Base-by-base conservation (phyloP, 1,140 invertebrate genomes). In the Eurosta solidaginis region DNA sequence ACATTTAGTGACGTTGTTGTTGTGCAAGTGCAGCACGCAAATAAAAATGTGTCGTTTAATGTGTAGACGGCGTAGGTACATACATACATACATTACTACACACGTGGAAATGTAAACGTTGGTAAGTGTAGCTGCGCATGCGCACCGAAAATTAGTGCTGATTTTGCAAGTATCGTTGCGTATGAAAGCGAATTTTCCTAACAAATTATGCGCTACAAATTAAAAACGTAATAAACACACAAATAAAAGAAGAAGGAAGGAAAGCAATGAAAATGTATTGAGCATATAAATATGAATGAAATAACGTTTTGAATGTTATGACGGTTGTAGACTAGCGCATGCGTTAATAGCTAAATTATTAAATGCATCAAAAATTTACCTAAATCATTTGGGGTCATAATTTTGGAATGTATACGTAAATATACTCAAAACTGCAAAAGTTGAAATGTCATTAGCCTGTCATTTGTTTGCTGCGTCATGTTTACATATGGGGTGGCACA, bases 111-210 rank as follows among this genome's bases (percentile, higher is more conserved):
- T 40, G 59, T 17, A 9, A 10, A n/a, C 3, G 9, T 12, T 68
- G 17, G 17, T n/a, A n/a, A n/a, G 1, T 7, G 12, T 74, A 74
- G 33, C 68, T 74, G 73, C 73, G 44, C 17, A n/a, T 27, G 40
- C 25, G 44, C 73, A 33, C 4, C 44, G 44, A 29, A 40, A 74
- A 29, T 40, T 76, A 40, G 75, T 49, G 33, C n/a, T 76, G n/a
- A 76, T 76, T 76, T 76, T 27, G 44, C 45, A 76, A 45, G 74
- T 47, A 29, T 54, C 75, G 29, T 17, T 76, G 75, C 27, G 75
- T 47, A 54, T n/a, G 75, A 49, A 76, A 76, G 45, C 40, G 42
- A 75, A n/a, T 40, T 73, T 73, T 40, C 20, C 50, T n/a, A 54
- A 22, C 20, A 54, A 52, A 52, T 10, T 52, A 14, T 0, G 49